Conservation (phyloP, 2,113 vertebrate species). For the Trogon surrucura region DNA sequence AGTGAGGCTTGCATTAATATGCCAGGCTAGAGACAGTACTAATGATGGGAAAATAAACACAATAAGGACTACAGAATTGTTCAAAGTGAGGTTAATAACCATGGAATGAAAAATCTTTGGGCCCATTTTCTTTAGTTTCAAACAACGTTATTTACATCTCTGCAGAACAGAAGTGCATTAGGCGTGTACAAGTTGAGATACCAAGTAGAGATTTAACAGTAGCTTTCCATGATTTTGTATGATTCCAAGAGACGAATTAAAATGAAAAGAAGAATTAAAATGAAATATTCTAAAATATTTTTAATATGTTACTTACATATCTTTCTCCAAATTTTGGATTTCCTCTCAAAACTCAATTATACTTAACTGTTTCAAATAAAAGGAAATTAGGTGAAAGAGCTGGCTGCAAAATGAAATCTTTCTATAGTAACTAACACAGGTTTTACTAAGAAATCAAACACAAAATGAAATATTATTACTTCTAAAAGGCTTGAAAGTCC, state of each 20-base stretch:
- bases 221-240: not conserved
- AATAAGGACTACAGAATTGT: not conserved
- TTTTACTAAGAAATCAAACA: not conserved
- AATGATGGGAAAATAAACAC: not conserved
- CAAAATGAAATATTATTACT: not conserved
- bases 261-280: not conserved
- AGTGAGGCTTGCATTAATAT: not conserved
- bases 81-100: not conserved
- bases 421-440: not conserved
- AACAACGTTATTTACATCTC: not conserved
- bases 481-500: not conserved
- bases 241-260: not conserved
- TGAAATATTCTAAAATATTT: not conserved
- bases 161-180: not conserved
- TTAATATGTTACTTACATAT: not conserved
- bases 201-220: not conserved
- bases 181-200: not conserved
- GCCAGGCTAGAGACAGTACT: not conserved
- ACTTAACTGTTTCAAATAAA: not conserved
- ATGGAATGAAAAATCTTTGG: not conserved
- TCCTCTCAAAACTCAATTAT: not conserved
- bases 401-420: not conserved
- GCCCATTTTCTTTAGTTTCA: not conserved
- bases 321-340: not conserved
- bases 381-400: not conserved